Base-by-base conservation (phyloP, 1,140 invertebrate species). In the Pachypeltis micranthus region DNA sequence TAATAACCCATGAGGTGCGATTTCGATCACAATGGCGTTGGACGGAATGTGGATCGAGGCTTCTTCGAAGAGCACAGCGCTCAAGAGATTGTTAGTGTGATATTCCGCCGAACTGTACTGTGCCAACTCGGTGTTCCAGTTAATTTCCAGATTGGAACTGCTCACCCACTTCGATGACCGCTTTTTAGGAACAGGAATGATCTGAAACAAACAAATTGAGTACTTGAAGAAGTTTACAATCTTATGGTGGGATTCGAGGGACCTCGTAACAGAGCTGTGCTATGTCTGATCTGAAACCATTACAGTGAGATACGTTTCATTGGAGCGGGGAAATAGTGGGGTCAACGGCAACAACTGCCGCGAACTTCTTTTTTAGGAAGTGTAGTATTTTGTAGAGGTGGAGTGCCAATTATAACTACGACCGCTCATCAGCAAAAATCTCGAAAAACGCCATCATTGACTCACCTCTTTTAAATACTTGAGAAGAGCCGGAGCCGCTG, bases 401-500 rank as follows among this genome's bases (percentile, higher is more conserved):
- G n/a, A n/a, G n/a, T n/a, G n/a, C n/a, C n/a, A n/a, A n/a, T n/a
- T n/a, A n/a, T n/a, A n/a, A n/a, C n/a, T n/a, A n/a, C n/a, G n/a
- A n/a, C n/a, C n/a, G n/a, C n/a, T n/a, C n/a, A n/a, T n/a, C n/a
- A n/a, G n/a, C n/a, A n/a, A n/a, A n/a, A n/a, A n/a, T n/a, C n/a
- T n/a, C n/a, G n/a, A n/a, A n/a, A n/a, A n/a, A n/a, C n/a, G n/a
- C n/a, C n/a, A n/a, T n/a, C n/a, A n/a, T n/a, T 16, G 7, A 16
- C 31, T 51, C 19, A 51, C 71, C 79, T 81, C 23, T 29, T 76
- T 81, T 62, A 96, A 72, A 67, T 87, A 85, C 65, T 82, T 76
- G 12, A 90, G 72, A 4, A 97, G 76, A 39, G 78, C 81, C 0
- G 88, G 84, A 19, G 87, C 86, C 58, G 81, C 79, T 31, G 72